phyloP scores from a whole-genome alignment of 2,113 vertebrate genomes.

The Cynopterus brachyotis region DNA sequence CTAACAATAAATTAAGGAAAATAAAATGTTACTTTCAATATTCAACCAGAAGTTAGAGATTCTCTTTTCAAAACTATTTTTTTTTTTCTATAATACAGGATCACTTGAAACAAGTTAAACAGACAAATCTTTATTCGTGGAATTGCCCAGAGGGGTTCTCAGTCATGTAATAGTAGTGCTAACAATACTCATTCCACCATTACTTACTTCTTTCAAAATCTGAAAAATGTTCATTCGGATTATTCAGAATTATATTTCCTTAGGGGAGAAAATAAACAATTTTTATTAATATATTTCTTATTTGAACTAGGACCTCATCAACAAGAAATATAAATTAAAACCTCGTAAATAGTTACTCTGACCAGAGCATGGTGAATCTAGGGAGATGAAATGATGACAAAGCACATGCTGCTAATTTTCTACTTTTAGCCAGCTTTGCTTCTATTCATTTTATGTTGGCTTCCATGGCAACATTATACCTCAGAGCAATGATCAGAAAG shows the following conservation, averaged over 20 bases:
- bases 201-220: neutral
- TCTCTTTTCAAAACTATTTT: neutral
- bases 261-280: neutral
- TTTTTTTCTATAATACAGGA: neutral
- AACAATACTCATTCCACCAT: neutral
- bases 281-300: neutral
- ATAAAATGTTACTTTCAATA: neutral
- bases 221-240: neutral
- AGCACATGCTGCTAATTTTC: neutral
- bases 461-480: neutral
- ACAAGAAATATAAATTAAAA: neutral
- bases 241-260: neutral
- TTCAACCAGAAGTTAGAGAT: neutral
- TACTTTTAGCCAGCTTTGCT: neutral
- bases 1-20: neutral
- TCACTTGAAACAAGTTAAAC: neutral
- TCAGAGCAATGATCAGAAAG: neutral
- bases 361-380: too few relatives aligned
- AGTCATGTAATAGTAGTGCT: neutral
- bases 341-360: neutral
- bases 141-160: neutral
- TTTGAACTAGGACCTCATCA: neutral
- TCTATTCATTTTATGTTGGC: neutral
- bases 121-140: neutral
- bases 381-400: neutral